phyloP scores from a whole-genome alignment of 2,888 invertebrate genomes.

The Drosophila sordidula region DNA sequence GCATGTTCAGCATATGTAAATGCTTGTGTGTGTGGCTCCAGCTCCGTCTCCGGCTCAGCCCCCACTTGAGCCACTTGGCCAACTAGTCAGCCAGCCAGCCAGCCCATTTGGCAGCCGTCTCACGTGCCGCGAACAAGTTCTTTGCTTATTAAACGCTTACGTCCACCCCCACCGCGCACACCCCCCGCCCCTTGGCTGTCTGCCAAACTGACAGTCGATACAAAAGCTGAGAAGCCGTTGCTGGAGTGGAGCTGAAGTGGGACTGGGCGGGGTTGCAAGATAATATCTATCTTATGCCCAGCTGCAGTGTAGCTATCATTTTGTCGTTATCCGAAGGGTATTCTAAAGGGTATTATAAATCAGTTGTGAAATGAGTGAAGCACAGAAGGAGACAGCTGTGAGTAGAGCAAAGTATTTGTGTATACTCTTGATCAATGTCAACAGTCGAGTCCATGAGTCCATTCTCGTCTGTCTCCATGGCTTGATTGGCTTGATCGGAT shows the following conservation, averaged over 20 bases:
- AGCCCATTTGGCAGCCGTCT: constrained; percentile 37
- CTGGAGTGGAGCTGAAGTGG: background rate
- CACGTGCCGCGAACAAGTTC: constrained; percentile 57
- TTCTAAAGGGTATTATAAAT: too few relatives aligned
- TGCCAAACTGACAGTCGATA: constrained; percentile 2
- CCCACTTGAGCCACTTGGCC: background rate
- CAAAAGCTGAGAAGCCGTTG: background rate
- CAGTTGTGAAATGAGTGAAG: too few relatives aligned
- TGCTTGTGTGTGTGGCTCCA: background rate
- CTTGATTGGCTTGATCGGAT: too few relatives aligned
- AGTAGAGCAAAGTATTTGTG: too few relatives aligned
- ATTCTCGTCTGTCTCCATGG: too few relatives aligned
- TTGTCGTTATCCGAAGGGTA: too few relatives aligned
- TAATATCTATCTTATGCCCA: background rate
- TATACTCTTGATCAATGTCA: too few relatives aligned
- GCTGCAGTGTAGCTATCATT: constrained; percentile 4
- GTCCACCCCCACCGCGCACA: background rate
- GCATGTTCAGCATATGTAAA: constrained; percentile 70
- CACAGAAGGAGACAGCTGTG: too few relatives aligned
- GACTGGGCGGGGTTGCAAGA: too few relatives aligned
- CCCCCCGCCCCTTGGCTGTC: background rate
- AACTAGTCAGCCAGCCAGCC: background rate
- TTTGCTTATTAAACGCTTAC: constrained; percentile 36
- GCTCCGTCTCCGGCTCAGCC: background rate
- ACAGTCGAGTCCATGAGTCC: too few relatives aligned